A percentile compares a stretch with the other conserved stretches of the same genome.
Conservation (phyloP, 2,888 invertebrate species). For the Meganola albula region DNA sequence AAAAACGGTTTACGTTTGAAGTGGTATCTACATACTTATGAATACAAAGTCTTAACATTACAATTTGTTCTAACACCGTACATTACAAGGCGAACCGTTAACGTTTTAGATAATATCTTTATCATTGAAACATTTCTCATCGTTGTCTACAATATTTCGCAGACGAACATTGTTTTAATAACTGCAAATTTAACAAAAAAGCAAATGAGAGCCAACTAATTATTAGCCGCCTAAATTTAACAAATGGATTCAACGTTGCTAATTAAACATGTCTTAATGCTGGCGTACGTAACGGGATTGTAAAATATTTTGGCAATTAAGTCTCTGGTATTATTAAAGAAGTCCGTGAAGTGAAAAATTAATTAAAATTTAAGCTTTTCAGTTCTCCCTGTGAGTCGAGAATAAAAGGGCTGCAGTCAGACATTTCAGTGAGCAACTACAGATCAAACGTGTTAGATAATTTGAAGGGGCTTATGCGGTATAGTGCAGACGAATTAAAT, state of each 20-base stretch:
- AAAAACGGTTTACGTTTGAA: no score
- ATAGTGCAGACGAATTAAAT: slow-evolving; percentile 41
- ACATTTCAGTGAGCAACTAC: slow-evolving; percentile 70
- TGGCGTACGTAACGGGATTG: slow-evolving; percentile 47
- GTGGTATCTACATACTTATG: no score
- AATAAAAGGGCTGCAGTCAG: slow-evolving; percentile 54
- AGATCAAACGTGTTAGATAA: slow-evolving; percentile 68
- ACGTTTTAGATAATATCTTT: no score
- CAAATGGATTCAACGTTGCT: slow-evolving; percentile 42
- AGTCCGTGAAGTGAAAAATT: slow-evolving; percentile 70
- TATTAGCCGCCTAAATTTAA: slow-evolving; percentile 20
- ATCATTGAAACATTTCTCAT: neutral
- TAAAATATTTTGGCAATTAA: slow-evolving; percentile 66
- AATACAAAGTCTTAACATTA: no score
- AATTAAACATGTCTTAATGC: slow-evolving; percentile 58
- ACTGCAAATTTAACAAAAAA: slow-evolving; percentile 17
- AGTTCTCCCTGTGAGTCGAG: slow-evolving; percentile 49
- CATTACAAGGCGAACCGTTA: no score
- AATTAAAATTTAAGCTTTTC: slow-evolving; percentile 71
- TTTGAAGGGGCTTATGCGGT: slow-evolving; percentile 59
- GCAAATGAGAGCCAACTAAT: slow-evolving; percentile 21
- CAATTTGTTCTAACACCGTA: no score
- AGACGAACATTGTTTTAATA: slow-evolving; percentile 3
- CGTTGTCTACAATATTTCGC: slow-evolving; percentile 3
- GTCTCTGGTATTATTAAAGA: slow-evolving; percentile 57